Percentiles rank a stretch among this genome's conserved stretches.
These are phyloP conservation scores for Cheiracanthium punctorium DNA, from an alignment of 2,888 invertebrate genomes.

Conservation along the genomic window DNA sequence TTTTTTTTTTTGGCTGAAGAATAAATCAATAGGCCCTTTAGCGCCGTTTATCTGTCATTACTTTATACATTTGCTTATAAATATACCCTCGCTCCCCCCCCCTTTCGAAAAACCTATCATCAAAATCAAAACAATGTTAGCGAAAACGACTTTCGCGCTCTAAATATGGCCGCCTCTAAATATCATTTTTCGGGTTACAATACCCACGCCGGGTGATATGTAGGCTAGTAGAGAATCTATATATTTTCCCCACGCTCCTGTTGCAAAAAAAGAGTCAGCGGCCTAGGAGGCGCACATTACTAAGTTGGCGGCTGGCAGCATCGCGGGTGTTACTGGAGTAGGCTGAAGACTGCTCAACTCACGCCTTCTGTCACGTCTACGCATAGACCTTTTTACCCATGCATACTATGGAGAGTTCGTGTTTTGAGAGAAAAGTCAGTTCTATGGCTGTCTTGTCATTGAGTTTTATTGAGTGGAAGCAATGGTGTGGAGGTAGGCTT, in stretches of 20 bases:
- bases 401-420: background rate
- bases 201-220: constrained; percentile 17
- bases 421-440: background rate
- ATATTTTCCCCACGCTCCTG: constrained; percentile 14
- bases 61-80: too few relatives aligned
- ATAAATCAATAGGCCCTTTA: too few relatives aligned
- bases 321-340: background rate
- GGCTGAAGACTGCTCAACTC: constrained; percentile 10
- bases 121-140: background rate
- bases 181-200: background rate
- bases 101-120: background rate
- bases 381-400: background rate
- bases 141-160: background rate
- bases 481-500: background rate
- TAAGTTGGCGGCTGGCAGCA: constrained; percentile 5
- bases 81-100: too few relatives aligned
- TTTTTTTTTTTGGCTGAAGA: too few relatives aligned
- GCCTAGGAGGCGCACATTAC: constrained; percentile 10
- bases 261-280: background rate
- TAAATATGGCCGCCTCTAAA: constrained; percentile 14
- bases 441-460: background rate
- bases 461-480: background rate
- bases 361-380: constrained; percentile 25
- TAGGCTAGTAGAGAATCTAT: constrained; percentile 23
- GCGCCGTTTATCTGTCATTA: too few relatives aligned